These are phyloP conservation scores for Sterna hirundo DNA, from an alignment of 2,113 vertebrate species.

Conservation along the genomic window DNA sequence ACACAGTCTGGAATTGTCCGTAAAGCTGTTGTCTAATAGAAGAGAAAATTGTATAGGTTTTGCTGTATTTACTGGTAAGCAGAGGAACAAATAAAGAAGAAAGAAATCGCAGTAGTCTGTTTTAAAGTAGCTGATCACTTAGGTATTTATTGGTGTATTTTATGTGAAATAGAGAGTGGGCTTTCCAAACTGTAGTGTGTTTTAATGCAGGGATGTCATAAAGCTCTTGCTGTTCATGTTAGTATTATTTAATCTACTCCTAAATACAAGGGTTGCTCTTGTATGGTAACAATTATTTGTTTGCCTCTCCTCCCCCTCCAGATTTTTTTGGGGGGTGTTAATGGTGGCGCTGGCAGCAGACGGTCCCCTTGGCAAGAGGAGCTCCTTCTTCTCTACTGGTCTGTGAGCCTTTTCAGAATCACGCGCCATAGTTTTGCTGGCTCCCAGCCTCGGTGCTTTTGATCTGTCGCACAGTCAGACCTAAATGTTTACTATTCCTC, in stretches of 20 bases:
- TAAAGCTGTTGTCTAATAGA: background rate
- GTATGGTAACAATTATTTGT: background rate
- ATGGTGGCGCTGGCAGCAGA: background rate
- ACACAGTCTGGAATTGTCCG: background rate
- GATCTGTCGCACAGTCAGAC: background rate
- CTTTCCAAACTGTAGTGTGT: background rate
- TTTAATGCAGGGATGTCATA: background rate
- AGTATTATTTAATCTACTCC: background rate
- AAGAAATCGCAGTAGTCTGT: background rate
- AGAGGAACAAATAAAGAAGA: background rate
- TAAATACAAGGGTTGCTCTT: background rate
- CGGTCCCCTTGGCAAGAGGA: background rate
- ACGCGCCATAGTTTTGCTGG: fast-evolving
- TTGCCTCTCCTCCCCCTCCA: background rate
- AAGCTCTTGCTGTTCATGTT: background rate
- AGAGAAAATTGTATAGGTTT: background rate
- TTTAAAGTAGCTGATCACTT: background rate
- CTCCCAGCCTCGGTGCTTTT: background rate
- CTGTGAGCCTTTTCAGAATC: background rate
- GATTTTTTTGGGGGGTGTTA: background rate
- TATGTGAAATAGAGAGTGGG: background rate
- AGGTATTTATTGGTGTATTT: background rate
- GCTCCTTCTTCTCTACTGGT: background rate
- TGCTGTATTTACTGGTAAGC: background rate
- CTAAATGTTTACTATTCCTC: background rate